Conservation (phyloP, 2,113 vertebrate species). For the Cyprinodon tularosa region DNA sequence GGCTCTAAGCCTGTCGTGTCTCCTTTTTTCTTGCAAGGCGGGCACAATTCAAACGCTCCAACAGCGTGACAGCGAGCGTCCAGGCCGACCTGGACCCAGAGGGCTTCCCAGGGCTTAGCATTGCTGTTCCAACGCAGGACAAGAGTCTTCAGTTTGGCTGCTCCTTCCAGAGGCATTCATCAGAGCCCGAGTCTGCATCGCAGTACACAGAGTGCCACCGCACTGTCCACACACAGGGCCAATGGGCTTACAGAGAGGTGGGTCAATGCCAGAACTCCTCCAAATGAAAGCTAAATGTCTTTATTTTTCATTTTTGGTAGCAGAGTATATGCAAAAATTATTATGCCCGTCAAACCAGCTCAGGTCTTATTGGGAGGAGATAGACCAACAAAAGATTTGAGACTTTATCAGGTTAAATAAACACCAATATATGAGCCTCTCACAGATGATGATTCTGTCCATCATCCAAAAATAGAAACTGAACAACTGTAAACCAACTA, state of each 20-base stretch:
- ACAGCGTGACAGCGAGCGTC: slow-evolving; percentile 96
- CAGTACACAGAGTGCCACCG: slow-evolving; percentile 94
- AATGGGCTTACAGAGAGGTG: slow-evolving; percentile 95
- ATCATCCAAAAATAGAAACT: background rate
- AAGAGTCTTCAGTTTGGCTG: slow-evolving; percentile 96
- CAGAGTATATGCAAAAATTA: background rate
- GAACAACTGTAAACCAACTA: background rate
- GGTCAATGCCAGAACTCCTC: background rate
- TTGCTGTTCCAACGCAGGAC: slow-evolving; percentile 90
- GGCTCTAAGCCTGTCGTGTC: slow-evolving; percentile 22
- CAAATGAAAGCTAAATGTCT: background rate
- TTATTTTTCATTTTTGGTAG: background rate
- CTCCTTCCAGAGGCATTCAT: slow-evolving; percentile 95
- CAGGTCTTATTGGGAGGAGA: background rate
- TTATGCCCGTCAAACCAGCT: too few relatives aligned
- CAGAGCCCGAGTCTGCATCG: slow-evolving; percentile 89
- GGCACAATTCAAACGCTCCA: slow-evolving; percentile 96
- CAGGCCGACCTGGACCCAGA: slow-evolving; percentile 97
- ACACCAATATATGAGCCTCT: background rate
- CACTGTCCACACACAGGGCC: slow-evolving; percentile 97
- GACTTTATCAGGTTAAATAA: background rate
- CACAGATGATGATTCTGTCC: background rate
- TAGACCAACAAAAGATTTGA: background rate
- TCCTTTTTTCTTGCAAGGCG: slow-evolving; percentile 77
- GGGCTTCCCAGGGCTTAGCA: slow-evolving; percentile 84